Evolutionary conservation across 1,140 invertebrate species (phyloP).

Genomic region (Ridgeia piscesae): DNA sequence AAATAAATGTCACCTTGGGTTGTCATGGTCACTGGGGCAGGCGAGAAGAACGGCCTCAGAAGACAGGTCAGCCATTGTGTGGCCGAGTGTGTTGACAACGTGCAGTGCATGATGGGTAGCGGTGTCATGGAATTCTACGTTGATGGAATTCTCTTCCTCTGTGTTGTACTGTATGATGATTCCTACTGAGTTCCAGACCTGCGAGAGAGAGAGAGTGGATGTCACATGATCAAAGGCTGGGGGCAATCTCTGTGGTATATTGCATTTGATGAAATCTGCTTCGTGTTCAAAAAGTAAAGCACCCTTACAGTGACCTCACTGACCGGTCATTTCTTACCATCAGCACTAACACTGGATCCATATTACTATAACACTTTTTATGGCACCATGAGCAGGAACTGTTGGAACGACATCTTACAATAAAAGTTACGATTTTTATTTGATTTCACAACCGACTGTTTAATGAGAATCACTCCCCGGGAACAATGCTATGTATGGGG

Average conservation of each 20-base stretch:
- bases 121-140: slow-evolving; percentile 93
- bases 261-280: not conserved
- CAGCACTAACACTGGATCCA: no score
- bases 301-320: no score
- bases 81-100: slow-evolving; percentile 74
- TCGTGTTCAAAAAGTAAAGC: no score
- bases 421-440: no score
- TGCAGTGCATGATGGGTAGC: slow-evolving; percentile 87
- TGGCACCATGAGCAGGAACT: no score
- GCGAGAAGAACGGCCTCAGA: slow-evolving; percentile 76
- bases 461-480: not conserved
- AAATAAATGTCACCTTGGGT: slow-evolving; percentile 57
- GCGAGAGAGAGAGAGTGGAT: not conserved
- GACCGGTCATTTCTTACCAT: no score
- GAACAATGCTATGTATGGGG: not conserved
- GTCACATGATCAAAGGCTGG: not conserved
- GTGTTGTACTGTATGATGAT: slow-evolving; percentile 54
- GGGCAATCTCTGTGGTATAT: not conserved
- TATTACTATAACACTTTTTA: no score
- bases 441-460: no score
- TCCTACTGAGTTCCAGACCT: slow-evolving; percentile 59
- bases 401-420: no score
- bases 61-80: slow-evolving; percentile 83
- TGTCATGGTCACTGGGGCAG: slow-evolving; percentile 59
- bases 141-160: slow-evolving; percentile 70